phyloP scores from a whole-genome alignment of 1,140 invertebrate genomes.

The Macrotrachela quadricornifera region DNA sequence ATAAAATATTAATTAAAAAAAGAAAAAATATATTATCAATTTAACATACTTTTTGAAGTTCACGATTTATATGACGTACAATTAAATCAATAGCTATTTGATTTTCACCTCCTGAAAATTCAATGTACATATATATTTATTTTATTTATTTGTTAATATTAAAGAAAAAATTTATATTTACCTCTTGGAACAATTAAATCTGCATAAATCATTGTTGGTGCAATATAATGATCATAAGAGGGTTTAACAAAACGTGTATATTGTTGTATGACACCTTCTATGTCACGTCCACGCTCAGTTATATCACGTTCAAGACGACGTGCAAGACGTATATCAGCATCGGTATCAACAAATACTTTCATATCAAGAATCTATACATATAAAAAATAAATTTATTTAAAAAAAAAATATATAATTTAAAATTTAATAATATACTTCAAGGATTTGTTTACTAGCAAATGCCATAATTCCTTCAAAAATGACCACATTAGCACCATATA shows the following conservation, averaged over 20 bases:
- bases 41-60: slow-evolving; percentile 23
- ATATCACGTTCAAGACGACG: slow-evolving; percentile 73
- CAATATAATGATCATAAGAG: slow-evolving; percentile 86
- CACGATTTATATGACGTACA: slow-evolving; percentile 85
- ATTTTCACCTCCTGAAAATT: slow-evolving; percentile 58
- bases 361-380: slow-evolving; percentile 20
- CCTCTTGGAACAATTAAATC: slow-evolving; percentile 39
- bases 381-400: too few relatives aligned
- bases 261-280: slow-evolving; percentile 87
- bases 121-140: too few relatives aligned
- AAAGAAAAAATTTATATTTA: too few relatives aligned
- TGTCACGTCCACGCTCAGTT: slow-evolving; percentile 65
- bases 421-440: slow-evolving; percentile 29
- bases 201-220: slow-evolving; percentile 47
- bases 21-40: too few relatives aligned
- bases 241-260: slow-evolving; percentile 90
- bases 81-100: slow-evolving; percentile 87
- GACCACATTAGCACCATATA: slow-evolving; percentile 98
- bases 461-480: slow-evolving; percentile 96
- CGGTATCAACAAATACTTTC: slow-evolving; percentile 73
- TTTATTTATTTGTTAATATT: too few relatives aligned
- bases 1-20: not conserved
- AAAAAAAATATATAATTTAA: too few relatives aligned
- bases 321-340: slow-evolving; percentile 79
- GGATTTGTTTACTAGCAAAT: slow-evolving; percentile 67